Evolutionary conservation across 2,797 vertebrate species (phyloP), one percentile per base, ranked within the genome.

Genomic region (Alosa sapidissima): DNA sequence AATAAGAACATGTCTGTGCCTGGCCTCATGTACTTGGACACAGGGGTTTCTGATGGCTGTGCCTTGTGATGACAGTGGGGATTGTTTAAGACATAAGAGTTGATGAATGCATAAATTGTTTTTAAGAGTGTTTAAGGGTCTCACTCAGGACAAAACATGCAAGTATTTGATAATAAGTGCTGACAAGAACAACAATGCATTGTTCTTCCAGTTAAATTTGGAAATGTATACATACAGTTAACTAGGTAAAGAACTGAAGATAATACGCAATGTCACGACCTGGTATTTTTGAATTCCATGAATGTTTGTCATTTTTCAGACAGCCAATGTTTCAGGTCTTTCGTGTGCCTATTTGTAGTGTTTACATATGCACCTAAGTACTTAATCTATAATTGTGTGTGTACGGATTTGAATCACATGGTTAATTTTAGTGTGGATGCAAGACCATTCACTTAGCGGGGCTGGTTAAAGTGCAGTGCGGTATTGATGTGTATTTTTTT

Each of bases 401-500:
- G 2, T 75, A 11, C 24, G 24, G 68, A 36, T 36, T 13, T 41
- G 33, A 19, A 45, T n/a, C 36, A 78, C 36, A 19, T 9, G 19
- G 45, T 78, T 36, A 47, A 21, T 47, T 24, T 45, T 47, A 1
- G 16, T 78, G 19, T 21, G 72, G 36, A 78, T 45, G 72, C 19
- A 21, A 78, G 36, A 7, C 72, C 72, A 78, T 78, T 78, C 72
- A 78, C 41, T 78, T 78, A 78, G 72, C 72, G 14, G 72, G 13
- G 5, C 72, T 78, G n/a, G 58, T 24, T n/a, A 62, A 4, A 45
- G 72, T 78, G 41, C 16, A 8, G 36, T 21, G 72, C 7, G 8
- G 16, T 47, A 47, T 78, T 78, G 68, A 75, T 45, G 72, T 78
- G 72, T 78, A 78, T 78, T 78, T 16, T 21, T 78, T 45, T 78